Conservation (phyloP, 2,888 invertebrate species). For the Nipponacmea schrenckii region DNA sequence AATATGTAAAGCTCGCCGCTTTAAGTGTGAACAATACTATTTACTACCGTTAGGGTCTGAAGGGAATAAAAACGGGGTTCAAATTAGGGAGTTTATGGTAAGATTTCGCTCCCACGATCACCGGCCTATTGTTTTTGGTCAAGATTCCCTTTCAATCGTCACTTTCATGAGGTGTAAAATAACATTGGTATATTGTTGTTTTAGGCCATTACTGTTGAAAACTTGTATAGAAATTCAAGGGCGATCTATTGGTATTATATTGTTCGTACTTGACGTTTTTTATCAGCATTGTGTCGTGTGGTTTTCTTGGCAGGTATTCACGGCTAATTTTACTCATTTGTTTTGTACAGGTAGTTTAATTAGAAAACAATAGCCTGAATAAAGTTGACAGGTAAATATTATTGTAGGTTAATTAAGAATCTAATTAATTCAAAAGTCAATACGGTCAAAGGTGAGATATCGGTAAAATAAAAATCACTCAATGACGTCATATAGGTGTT, state of each 20-base stretch:
- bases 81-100: neutral
- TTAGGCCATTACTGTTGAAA: too few relatives aligned
- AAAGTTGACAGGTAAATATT: neutral
- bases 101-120: neutral
- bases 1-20: neutral
- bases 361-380: neutral
- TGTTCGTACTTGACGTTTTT: too few relatives aligned
- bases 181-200: too few relatives aligned
- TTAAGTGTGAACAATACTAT: neutral
- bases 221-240: too few relatives aligned
- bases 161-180: neutral
- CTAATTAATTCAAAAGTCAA: neutral
- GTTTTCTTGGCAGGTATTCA: too few relatives aligned
- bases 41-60: neutral
- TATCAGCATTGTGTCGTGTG: too few relatives aligned
- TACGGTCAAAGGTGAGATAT: too few relatives aligned
- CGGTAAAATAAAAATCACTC: too few relatives aligned
- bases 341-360: neutral
- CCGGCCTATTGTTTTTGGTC: neutral
- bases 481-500: too few relatives aligned
- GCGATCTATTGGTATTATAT: too few relatives aligned
- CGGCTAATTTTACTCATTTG: neutral
- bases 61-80: neutral
- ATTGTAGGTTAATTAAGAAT: constrained; percentile 4
- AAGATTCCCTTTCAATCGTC: neutral